Evolutionary conservation across 2,797 vertebrate species (phyloP).

Genomic region (Pogonophryne albipinna): DNA sequence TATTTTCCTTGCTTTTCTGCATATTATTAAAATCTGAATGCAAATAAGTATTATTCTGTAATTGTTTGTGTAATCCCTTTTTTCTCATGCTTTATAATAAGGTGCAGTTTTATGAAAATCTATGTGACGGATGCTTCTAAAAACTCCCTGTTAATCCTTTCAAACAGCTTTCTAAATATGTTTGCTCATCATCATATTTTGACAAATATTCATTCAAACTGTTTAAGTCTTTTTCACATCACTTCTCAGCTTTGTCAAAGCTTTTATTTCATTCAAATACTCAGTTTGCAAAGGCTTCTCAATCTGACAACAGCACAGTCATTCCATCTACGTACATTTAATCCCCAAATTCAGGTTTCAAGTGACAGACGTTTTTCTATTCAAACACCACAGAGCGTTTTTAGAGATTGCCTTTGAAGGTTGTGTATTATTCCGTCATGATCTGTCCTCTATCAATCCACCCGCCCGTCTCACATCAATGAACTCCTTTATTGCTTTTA

Average conservation of each 20-base stretch:
- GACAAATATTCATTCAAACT: constrained; percentile 45
- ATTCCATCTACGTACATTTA: constrained; percentile 36
- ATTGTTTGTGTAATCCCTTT: constrained; percentile 27
- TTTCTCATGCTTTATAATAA: constrained; percentile 17
- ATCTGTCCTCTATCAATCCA: constrained; percentile 40
- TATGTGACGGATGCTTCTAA: constrained; percentile 18
- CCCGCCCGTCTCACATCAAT: constrained; percentile 39
- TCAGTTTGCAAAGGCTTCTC: constrained; percentile 27
- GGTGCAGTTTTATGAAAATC: constrained; percentile 35
- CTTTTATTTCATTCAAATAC: constrained; percentile 35
- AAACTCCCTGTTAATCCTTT: constrained; percentile 35
- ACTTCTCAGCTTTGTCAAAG: constrained; percentile 37
- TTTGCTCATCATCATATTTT: constrained; percentile 36
- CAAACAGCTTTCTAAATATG: constrained; percentile 13
- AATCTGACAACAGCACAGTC: constrained; percentile 31
- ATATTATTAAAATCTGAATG: constrained; percentile 12
- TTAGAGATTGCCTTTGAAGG: constrained; percentile 24
- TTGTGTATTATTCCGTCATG: constrained; percentile 34
- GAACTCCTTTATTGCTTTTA: constrained; percentile 46
- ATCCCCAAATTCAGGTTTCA: constrained; percentile 49
- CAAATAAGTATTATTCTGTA: constrained; percentile 9
- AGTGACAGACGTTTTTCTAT: constrained; percentile 46
- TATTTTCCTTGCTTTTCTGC: neutral
- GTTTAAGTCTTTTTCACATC: constrained; percentile 33
- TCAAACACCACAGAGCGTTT: constrained; percentile 25